Evolutionary conservation across 2,797 vertebrate genomes (phyloP).

Genomic region (Acipenser oxyrinchus): DNA sequence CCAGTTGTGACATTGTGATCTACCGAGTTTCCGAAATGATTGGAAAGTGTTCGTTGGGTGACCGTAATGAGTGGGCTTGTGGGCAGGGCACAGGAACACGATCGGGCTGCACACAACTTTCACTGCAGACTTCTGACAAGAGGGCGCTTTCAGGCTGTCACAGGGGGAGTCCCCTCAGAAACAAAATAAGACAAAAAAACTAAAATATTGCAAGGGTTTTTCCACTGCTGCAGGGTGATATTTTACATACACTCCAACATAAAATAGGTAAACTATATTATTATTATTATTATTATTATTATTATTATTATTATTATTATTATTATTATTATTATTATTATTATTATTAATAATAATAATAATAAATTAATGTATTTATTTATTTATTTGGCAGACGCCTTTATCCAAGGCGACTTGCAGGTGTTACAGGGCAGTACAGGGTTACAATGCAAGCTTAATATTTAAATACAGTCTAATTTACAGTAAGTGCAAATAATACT

Average conservation of each 20-base stretch:
- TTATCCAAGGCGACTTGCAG: too few species aligned
- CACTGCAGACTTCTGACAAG: constrained; percentile 16
- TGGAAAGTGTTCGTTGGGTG: constrained; percentile 26
- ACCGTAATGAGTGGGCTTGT: constrained; percentile 23
- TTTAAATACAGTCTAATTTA: too few species aligned
- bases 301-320: too few species aligned
- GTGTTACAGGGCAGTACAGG: too few species aligned
- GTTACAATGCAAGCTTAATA: too few species aligned
- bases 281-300: too few species aligned
- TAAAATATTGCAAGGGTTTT: constrained; percentile 17
- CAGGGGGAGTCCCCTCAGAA: constrained; percentile 13
- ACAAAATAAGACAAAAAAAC: constrained; percentile 4
- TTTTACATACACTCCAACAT: not conserved
- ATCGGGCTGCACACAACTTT: constrained; percentile 19
- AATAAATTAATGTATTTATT: too few species aligned
- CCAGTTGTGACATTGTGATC: not conserved
- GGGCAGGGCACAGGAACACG: constrained; percentile 7
- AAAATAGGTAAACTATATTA: too few species aligned
- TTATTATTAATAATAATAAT: too few species aligned
- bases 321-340: too few species aligned
- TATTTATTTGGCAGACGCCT: too few species aligned
- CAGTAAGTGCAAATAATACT: too few species aligned
- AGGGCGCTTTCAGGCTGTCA: constrained; percentile 8
- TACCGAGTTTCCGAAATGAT: constrained; percentile 22
- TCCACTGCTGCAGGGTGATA: not conserved